Percentiles rank a stretch among this genome's conserved stretches.
These are phyloP conservation scores for Gambusia holbrooki DNA, from an alignment of 2,113 vertebrate genomes.

Conservation along the genomic window DNA sequence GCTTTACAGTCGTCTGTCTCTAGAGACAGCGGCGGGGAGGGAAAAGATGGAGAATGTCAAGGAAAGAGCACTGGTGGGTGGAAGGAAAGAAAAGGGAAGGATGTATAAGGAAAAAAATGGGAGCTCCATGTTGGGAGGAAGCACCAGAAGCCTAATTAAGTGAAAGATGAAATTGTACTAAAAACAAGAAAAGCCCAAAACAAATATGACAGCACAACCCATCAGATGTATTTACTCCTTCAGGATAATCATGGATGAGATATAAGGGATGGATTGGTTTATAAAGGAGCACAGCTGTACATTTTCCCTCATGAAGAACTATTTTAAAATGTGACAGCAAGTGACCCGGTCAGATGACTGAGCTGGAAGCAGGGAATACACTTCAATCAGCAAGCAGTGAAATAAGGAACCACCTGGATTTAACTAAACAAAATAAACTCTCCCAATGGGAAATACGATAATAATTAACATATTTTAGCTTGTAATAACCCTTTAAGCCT, in stretches of 20 bases:
- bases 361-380: neutral
- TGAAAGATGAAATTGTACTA: neutral
- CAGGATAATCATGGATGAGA: neutral
- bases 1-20: conserved; percentile 4
- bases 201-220: neutral
- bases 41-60: neutral
- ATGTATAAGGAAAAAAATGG: neutral
- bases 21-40: neutral
- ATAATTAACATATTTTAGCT: neutral
- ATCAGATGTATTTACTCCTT: neutral
- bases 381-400: neutral
- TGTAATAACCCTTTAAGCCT: neutral
- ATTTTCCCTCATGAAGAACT: neutral
- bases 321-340: neutral
- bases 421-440: neutral
- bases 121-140: neutral
- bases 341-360: neutral
- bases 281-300: neutral
- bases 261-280: neutral
- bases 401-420: neutral
- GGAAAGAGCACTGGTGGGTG: neutral
- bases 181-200: neutral
- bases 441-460: neutral
- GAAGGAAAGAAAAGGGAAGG: neutral
- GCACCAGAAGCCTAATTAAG: neutral